phyloP scores from a whole-genome alignment of 2,888 invertebrate species.

The Vandiemenella viatica region DNA sequence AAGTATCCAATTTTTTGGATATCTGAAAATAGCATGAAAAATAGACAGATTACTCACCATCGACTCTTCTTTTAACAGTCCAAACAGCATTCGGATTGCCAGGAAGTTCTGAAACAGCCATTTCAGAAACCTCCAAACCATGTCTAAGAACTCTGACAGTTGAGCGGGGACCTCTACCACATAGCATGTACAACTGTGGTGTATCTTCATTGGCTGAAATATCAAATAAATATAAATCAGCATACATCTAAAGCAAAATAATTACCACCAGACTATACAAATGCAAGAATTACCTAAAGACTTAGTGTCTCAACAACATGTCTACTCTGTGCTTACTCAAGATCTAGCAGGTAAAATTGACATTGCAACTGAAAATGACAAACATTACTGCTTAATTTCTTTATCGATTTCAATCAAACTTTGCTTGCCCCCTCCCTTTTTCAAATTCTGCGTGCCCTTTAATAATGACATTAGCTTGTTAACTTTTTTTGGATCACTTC shows the following conservation, averaged over 20 bases:
- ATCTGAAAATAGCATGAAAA: background rate
- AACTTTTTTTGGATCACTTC: no score
- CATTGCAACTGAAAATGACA: no score
- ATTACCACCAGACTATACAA: background rate
- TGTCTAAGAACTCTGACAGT: conserved; percentile 85
- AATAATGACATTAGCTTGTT: no score
- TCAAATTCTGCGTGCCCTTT: no score
- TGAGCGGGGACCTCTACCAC: conserved; percentile 90
- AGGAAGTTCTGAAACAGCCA: conserved; percentile 99
- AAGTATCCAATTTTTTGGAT: conserved; percentile 1
- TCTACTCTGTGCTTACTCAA: no score
- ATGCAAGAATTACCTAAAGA: no score
- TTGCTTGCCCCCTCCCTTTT: no score
- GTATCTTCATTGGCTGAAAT: conserved; percentile 88
- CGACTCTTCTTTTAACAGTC: conserved; percentile 92
- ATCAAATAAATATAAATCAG: background rate
- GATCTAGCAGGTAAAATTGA: no score
- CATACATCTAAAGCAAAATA: background rate
- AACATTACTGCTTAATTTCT: no score
- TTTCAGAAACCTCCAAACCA: conserved; percentile 96
- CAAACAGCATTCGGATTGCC: conserved; percentile 99
- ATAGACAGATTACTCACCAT: conserved; percentile 57
- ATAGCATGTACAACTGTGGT: conserved; percentile 90
- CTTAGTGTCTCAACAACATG: no score
- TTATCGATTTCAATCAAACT: no score